Evolutionary conservation across 2,888 invertebrate species (phyloP), one percentile per base, ranked within the genome.

Genomic region (Amorpha juglandis): DNA sequence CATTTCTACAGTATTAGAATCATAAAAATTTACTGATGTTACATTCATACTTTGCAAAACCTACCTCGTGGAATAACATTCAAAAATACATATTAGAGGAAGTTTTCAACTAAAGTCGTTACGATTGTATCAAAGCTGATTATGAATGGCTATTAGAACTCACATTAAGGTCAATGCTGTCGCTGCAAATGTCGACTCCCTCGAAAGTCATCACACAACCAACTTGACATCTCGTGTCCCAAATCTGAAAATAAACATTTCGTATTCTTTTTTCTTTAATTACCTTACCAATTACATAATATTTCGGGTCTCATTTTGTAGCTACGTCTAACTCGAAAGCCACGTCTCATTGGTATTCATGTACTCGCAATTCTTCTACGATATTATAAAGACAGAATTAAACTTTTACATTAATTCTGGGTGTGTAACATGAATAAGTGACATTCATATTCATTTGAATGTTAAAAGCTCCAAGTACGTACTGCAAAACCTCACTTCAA

Each of bases 151-250:
- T 27, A 35, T 45, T 14, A 65, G 38, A 69, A 82, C 90, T 88
- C 82, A 95, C 95, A 74, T 87, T 91, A 12, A 94, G 74, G 71
- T 95, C 95, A 51, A 95, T 91, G 42, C 94, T 92, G 68, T 95
- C 94, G 64, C 94, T 91, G 74, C 94, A 94, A 71, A 95, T 88
- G 69, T 94, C 86, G 11, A 95, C 94, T 3, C 95, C 95, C 79
- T 93, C 90, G 65, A 95, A 94, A 0, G 93, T 91, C 81, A 91
- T 90, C 12, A 94, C 87, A 68, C 94, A 94, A 2, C 94, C 95
- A 7, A 89, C 81, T 63, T 86, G 80, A 64, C 92, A 90, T 69
- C 95, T 84, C 16, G 83, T 80, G 72, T 95, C 95, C 95, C 95
- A 95, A 66, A 95, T 90, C 95, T 95, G 81, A 62, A 84, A 84